Conservation (phyloP, 2,888 invertebrate species). For the Conistra vaccinii region DNA sequence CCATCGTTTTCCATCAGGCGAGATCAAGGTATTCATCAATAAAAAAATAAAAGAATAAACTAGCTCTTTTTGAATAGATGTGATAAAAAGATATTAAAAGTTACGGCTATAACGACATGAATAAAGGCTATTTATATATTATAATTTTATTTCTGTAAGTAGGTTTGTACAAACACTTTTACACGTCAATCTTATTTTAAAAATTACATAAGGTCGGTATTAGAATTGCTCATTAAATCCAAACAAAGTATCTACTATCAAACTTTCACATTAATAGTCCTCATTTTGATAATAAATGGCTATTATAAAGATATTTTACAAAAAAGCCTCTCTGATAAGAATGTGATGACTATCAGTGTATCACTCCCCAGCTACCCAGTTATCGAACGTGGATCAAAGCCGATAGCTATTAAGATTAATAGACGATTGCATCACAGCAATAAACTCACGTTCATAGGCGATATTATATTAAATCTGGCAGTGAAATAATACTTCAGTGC, state of each 20-base stretch:
- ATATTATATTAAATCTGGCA: neutral
- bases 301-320: neutral
- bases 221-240: neutral
- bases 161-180: neutral
- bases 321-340: slow-evolving; percentile 13
- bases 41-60: too few species aligned
- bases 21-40: too few species aligned
- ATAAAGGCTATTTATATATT: too few species aligned
- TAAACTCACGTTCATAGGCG: neutral
- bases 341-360: neutral
- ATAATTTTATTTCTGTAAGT: too few species aligned
- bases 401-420: slow-evolving; percentile 3
- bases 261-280: neutral
- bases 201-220: neutral
- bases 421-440: slow-evolving; percentile 1
- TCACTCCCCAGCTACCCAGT: neutral
- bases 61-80: too few species aligned
- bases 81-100: too few species aligned
- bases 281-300: neutral
- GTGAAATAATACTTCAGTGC: neutral
- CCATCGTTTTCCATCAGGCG: too few species aligned
- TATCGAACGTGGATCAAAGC: neutral
- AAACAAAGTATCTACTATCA: neutral
- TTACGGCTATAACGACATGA: too few species aligned
- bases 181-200: neutral